These are phyloP conservation scores for Semicossyphus pulcher DNA, from an alignment of 2,113 vertebrate genomes.

Conservation along the genomic window DNA sequence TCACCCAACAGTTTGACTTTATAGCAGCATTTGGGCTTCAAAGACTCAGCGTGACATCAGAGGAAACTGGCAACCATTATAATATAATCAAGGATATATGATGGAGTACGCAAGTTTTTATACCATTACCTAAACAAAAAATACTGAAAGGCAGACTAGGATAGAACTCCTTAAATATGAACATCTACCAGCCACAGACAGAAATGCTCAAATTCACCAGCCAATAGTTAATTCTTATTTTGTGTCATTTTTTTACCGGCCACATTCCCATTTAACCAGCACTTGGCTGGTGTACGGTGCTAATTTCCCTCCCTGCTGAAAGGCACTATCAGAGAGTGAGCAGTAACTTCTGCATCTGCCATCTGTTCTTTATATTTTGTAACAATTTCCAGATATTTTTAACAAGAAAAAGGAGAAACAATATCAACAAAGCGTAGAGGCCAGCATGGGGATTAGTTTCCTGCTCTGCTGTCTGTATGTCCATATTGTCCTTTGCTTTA, in stretches of 20 bases:
- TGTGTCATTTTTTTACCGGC: neutral
- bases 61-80: no score
- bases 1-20: no score
- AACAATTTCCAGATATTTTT: neutral
- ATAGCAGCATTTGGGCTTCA: no score
- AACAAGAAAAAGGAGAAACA: neutral
- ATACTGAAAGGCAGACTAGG: no score
- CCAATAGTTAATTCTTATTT: neutral
- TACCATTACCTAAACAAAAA: no score
- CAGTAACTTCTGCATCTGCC: neutral
- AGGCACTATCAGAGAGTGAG: neutral
- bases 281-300: neutral
- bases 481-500: neutral
- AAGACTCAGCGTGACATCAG: no score
- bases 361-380: neutral
- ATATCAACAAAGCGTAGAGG: neutral
- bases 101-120: no score
- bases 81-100: no score
- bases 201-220: neutral
- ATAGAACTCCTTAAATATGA: neutral
- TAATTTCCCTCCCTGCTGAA: neutral
- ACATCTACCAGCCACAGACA: slow-evolving; percentile 21
- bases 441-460: neutral
- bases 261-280: neutral
- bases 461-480: neutral